These are phyloP conservation scores for Aleiodes alternator DNA, from an alignment of 2,888 invertebrate species.

Conservation along the genomic window DNA sequence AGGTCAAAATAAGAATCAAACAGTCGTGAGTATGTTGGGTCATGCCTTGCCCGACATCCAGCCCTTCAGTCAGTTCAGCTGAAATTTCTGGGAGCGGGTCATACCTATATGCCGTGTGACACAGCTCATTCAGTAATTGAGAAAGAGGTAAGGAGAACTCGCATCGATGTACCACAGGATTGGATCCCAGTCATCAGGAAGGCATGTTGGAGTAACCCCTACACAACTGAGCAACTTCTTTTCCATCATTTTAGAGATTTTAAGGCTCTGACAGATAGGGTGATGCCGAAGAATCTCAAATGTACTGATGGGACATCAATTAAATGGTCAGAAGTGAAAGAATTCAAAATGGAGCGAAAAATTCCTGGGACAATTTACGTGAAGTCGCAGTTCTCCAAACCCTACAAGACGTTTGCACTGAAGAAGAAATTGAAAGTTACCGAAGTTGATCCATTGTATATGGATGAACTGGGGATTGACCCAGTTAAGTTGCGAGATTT, in stretches of 20 bases:
- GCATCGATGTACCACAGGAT: not conserved
- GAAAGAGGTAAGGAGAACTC: not conserved
- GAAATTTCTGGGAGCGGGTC: not conserved
- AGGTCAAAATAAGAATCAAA: constrained; percentile 14
- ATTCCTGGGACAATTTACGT: constrained; percentile 3
- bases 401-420: not conserved
- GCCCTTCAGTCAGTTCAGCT: not conserved
- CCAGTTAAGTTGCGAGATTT: not conserved
- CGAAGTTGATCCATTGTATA: not conserved
- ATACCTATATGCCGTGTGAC: not conserved
- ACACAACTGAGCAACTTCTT: not conserved
- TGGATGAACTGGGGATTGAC: constrained; percentile 13
- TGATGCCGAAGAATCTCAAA: not conserved
- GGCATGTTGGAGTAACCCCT: not conserved
- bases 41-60: not conserved
- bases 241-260: not conserved
- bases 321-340: not conserved
- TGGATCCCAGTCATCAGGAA: not conserved
- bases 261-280: not conserved
- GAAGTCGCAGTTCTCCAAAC: not conserved
- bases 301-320: not conserved
- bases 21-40: constrained; percentile 6
- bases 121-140: not conserved
- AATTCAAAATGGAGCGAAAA: not conserved
- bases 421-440: not conserved